Percentiles rank a stretch among this genome's conserved stretches.
phyloP scores from a whole-genome alignment of 1,140 invertebrate genomes.

The Atta colombica region DNA sequence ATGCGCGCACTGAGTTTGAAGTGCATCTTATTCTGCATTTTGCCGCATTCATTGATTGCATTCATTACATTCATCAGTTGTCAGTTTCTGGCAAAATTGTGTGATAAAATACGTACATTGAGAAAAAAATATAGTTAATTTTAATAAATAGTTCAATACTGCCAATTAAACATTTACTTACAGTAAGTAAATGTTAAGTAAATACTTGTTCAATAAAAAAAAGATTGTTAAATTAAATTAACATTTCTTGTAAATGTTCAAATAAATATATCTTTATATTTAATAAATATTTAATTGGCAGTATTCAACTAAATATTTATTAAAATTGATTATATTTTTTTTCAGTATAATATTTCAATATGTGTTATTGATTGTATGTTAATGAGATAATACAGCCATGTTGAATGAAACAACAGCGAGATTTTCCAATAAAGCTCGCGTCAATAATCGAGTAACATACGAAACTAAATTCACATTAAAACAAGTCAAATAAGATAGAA shows the following conservation, averaged over 20 bases:
- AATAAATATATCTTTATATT: too few relatives aligned
- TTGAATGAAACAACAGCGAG: neutral
- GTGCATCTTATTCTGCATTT: neutral
- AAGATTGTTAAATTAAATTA: too few relatives aligned
- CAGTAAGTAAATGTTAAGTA: too few relatives aligned
- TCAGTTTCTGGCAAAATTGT: slow-evolving; percentile 10
- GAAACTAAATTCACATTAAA: slow-evolving; percentile 1
- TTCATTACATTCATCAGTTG: neutral
- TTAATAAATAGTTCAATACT: too few relatives aligned
- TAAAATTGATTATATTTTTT: too few relatives aligned
- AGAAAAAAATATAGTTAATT: too few relatives aligned
- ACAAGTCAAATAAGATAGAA: neutral
- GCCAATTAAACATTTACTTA: too few relatives aligned
- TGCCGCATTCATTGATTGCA: neutral
- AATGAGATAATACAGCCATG: neutral
- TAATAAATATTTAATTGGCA: too few relatives aligned
- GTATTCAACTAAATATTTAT: too few relatives aligned
- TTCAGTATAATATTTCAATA: neutral
- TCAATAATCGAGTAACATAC: neutral
- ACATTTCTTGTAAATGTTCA: too few relatives aligned
- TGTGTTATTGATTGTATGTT: neutral
- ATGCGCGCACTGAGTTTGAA: neutral
- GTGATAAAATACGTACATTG: neutral
- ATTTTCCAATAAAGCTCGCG: neutral
- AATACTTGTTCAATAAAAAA: too few relatives aligned